Conservation (phyloP, 2,888 invertebrate species). For the Clistopyga incitator region DNA sequence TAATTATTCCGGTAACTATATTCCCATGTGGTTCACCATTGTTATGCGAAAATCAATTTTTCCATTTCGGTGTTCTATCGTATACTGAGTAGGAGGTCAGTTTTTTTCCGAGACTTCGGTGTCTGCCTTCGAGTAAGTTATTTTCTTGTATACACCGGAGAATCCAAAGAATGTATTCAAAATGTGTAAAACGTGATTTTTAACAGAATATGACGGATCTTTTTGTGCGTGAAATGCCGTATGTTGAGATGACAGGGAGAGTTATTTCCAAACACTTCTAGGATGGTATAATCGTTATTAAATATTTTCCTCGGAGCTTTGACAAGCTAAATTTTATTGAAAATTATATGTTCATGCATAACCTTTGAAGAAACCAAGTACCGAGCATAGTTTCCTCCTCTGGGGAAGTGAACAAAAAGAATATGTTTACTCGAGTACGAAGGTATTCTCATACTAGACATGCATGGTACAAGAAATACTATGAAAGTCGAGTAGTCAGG, state of each 20-base stretch:
- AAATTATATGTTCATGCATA: slow-evolving; percentile 34
- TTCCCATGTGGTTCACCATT: no score
- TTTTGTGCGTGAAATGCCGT: background rate
- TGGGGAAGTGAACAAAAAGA: slow-evolving; percentile 27
- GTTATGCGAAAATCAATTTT: no score
- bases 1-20: no score
- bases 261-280: background rate
- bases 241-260: background rate
- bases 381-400: slow-evolving; percentile 37
- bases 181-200: no score
- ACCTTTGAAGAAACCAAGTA: slow-evolving; percentile 33
- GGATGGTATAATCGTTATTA: background rate
- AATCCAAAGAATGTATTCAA: no score
- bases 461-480: slow-evolving; percentile 25
- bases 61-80: no score
- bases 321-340: slow-evolving; percentile 36
- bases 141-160: no score
- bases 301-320: slow-evolving; percentile 2
- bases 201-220: no score
- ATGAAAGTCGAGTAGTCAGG: slow-evolving; percentile 3
- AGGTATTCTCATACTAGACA: slow-evolving; percentile 13
- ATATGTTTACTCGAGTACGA: slow-evolving; percentile 36
- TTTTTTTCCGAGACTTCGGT: no score
- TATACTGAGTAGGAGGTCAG: no score
- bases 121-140: no score